Evolutionary conservation across 2,888 invertebrate genomes (phyloP), one percentile per base, ranked within the genome.

Genomic region (Pegoplata infirma): DNA sequence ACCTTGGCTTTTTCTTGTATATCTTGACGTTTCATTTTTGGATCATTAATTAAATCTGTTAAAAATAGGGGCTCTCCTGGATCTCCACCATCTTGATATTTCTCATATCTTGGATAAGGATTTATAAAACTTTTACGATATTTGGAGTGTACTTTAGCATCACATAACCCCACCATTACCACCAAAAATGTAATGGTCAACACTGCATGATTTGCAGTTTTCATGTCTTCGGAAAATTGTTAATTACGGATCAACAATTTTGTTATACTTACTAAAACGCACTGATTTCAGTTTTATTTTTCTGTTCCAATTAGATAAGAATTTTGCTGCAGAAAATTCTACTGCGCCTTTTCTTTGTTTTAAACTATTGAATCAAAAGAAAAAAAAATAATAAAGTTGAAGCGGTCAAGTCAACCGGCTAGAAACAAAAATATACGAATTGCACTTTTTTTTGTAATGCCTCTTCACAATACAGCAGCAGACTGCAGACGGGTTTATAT

Each of bases 31-130:
- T 86, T 85, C 0, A 90, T 61, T 14, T 85, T 86, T 0, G 88
- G 87, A 49, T 89, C 85, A 17, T 85, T 72, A 21, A 88, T 89
- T 1, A 86, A 58, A 0, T 87, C 86, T 3, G 89, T 89, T 2
- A 89, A 80, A 73, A 84, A 89, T 0, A 89, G 81, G 3, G 89
- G 95, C 23, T 92, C 84, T 0, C 90, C 90, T 0, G 90, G 88
- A 83, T 90, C 89, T 4, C 84, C 88, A 10, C 82, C 84, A 81
- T 89, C 88, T 0, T 80, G 72, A 63, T 81, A 88, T 49, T 72
- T 76, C 19, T 84, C 64, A 66, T 81, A 89, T 2, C 87, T 84
- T 1, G 90, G 90, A 85, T 90, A 90, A 1, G 88, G 89, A 82
- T 90, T 90, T 5, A 90, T 83, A 75, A 90, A 90, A 68, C 86